These are phyloP conservation scores for Fistularia commersonii DNA, from an alignment of 2,797 vertebrate genomes.

Conservation along the genomic window DNA sequence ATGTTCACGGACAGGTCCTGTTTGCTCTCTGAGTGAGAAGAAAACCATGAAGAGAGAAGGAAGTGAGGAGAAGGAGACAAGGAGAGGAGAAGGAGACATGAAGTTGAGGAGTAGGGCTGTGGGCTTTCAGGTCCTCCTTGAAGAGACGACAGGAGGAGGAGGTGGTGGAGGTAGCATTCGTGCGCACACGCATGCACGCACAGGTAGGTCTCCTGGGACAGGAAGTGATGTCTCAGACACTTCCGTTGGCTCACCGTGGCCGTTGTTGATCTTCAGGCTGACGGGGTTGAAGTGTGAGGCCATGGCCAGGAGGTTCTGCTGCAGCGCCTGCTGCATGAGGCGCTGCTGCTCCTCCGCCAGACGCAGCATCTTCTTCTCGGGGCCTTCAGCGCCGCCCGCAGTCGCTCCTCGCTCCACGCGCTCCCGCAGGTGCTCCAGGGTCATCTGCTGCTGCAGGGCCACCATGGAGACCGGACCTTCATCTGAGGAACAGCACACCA, in stretches of 20 bases:
- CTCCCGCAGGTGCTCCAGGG: slow-evolving; percentile 89
- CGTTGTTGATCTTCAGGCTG: slow-evolving; percentile 64
- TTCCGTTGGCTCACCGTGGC: slow-evolving; percentile 56
- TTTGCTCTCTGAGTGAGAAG: slow-evolving; percentile 81
- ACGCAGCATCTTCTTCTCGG: slow-evolving; percentile 83
- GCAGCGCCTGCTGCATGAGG: slow-evolving; percentile 91
- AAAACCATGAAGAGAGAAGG: slow-evolving; percentile 15
- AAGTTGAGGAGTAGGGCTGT: too few species aligned
- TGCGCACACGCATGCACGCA: too few species aligned
- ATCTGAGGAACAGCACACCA: slow-evolving; percentile 59
- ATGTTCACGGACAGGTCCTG: slow-evolving; percentile 86
- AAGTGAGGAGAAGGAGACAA: too few species aligned
- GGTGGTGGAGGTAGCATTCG: too few species aligned
- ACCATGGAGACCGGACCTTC: slow-evolving; percentile 75
- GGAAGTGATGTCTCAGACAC: not conserved
- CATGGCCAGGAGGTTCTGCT: slow-evolving; percentile 90
- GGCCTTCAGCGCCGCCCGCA: slow-evolving; percentile 65
- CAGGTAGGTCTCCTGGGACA: too few species aligned
- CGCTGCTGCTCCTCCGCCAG: slow-evolving; percentile 91
- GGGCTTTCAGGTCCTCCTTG: too few species aligned
- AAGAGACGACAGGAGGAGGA: too few species aligned
- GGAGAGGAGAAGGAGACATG: too few species aligned
- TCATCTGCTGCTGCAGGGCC: slow-evolving; percentile 71
- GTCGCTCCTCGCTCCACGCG: slow-evolving; percentile 76
- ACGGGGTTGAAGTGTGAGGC: slow-evolving; percentile 81